Conservation (phyloP, 2,113 vertebrate species). For the Crotophaga sulcirostris region DNA sequence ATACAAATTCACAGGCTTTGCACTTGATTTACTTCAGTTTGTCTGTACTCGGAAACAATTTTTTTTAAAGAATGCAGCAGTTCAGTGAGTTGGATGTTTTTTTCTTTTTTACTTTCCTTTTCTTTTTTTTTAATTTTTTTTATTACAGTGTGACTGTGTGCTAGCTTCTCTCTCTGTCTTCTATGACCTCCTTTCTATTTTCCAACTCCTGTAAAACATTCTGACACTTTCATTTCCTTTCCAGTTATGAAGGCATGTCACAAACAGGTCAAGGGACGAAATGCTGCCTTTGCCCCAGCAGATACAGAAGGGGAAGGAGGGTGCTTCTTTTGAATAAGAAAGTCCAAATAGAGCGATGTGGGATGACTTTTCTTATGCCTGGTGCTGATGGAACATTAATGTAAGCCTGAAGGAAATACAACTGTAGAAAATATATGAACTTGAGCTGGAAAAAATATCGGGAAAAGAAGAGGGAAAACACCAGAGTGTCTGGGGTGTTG, state of each 20-base stretch:
- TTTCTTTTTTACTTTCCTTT: too few species aligned
- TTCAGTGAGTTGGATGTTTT: neutral
- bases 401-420: neutral
- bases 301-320: neutral
- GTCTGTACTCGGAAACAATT: neutral
- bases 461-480: neutral
- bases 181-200: neutral
- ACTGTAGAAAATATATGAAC: neutral
- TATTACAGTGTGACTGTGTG: neutral
- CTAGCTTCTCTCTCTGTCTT: neutral
- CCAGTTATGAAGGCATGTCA: neutral
- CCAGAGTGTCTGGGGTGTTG: neutral
- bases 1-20: neutral
- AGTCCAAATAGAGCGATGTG: accelerated
- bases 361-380: neutral
- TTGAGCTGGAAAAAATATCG: neutral
- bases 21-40: neutral
- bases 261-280: neutral
- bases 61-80: neutral
- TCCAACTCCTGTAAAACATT: neutral
- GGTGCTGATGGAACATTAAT: neutral
- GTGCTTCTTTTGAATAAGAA: neutral
- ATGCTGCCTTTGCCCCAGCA: accelerated
- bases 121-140: neutral
- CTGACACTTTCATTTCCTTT: neutral